Evolutionary conservation across 1,140 invertebrate species (phyloP).

Genomic region (Bombus pyrosoma): DNA sequence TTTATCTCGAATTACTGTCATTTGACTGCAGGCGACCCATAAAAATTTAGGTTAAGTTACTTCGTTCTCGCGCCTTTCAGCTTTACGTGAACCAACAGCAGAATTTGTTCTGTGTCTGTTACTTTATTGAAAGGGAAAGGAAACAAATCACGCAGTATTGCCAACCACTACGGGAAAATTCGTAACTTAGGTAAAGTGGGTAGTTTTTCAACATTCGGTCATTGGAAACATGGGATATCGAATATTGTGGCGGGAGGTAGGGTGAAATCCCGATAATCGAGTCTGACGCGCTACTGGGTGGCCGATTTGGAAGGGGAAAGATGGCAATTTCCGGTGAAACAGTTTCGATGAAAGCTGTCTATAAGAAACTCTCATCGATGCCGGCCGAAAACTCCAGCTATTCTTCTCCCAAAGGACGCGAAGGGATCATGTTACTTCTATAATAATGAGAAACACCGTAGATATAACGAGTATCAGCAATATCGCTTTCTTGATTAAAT

Average conservation of each 20-base stretch:
- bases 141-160: background rate
- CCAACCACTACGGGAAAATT: background rate
- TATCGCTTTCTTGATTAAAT: constrained; percentile 41
- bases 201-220: background rate
- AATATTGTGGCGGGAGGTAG: background rate
- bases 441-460: constrained; percentile 37
- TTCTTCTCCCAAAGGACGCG: constrained; percentile 26
- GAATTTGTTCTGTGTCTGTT: background rate
- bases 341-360: background rate
- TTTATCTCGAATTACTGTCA: background rate
- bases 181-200: background rate
- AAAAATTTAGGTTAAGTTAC: background rate
- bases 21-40: background rate
- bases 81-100: background rate
- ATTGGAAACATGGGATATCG: background rate
- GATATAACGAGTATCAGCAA: constrained; percentile 45
- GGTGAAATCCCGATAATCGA: constrained; percentile 31
- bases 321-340: constrained; percentile 16
- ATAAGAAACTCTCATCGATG: constrained; percentile 12
- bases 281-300: background rate
- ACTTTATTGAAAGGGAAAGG: background rate
- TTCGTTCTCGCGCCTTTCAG: background rate
- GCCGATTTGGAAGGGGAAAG: background rate
- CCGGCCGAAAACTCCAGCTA: background rate
- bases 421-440: constrained; percentile 28